Base-by-base conservation (phyloP, 2,797 vertebrate species). In the Sparidentex hasta region DNA sequence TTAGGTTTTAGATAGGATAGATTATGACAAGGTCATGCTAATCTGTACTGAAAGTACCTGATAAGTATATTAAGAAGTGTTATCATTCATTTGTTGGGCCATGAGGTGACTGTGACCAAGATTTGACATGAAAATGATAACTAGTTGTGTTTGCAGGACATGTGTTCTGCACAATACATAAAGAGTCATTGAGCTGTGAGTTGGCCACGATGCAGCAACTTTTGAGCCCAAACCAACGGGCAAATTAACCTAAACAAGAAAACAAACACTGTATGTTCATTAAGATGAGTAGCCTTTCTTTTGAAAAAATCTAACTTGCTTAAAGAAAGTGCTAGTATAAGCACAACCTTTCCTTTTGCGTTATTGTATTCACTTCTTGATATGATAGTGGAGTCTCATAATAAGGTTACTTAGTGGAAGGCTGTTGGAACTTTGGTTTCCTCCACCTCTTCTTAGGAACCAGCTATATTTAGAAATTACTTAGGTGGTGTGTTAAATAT, bases 391-490 rank as follows among this genome's bases (percentile, higher is more conserved):
- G 2, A 43, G 18, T 50, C 13, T 41, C 7, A 23, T 3, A n/a
- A 18, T 51, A 16, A 25, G 27, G 27, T 8, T 14, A 61, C 52
- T 48, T 38, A 56, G 3, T 29, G 5, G n/a, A 58, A 17, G 11
- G 6, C 16, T 11, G 20, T 50, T 51, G 23, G 23, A 13, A 50
- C 14, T 16, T 51, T 17, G 5, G 58, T 80, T 66, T 58, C 27
- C 11, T 67, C 43, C 8, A 41, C 11, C 43, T 59, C 5, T 48
- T 21, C 29, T 57, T 59, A 18, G 0, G 69, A 68, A 46, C 54
- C 16, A 6, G 52, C 58, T 74, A 55, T 41, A 41, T 66, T 74
- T 67, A 70, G 69, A 76, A 61, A 64, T 46, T 1, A 66, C 51
- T 54, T 46, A 4, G 38, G n/a, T 59, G 47, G 1, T 51, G 11